Percentiles rank a stretch among this genome's conserved stretches.
Evolutionary conservation across 2,113 vertebrate genomes (phyloP).

Genomic region (Onychorhynchus coronatus): DNA sequence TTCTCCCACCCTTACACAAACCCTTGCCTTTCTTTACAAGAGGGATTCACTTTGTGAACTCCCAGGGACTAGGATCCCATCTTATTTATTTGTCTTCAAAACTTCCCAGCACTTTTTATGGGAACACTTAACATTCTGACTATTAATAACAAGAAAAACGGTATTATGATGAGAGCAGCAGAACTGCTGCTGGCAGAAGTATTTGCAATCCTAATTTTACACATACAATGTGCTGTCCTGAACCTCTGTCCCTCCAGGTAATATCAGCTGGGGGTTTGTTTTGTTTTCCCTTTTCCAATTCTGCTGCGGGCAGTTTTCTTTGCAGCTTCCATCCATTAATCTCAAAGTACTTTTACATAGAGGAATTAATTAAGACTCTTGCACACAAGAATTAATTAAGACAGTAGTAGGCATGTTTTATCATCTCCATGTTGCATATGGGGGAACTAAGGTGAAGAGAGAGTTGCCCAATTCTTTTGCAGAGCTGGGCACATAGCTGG

Average conservation of each 20-base stretch:
- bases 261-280: background rate
- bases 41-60: background rate
- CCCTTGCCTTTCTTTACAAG: background rate
- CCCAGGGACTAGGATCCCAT: background rate
- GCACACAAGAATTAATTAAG: conserved; percentile 54
- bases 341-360: conserved; percentile 2
- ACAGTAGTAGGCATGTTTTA: conserved; percentile 47
- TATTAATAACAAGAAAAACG: background rate
- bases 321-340: conserved; percentile 46
- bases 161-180: background rate
- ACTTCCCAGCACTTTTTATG: background rate
- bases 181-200: conserved; percentile 4
- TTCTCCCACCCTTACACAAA: background rate
- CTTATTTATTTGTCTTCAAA: background rate
- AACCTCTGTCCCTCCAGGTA: conserved; percentile 11
- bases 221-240: background rate
- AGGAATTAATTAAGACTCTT: conserved; percentile 55
- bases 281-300: conserved; percentile 35
- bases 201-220: conserved; percentile 42
- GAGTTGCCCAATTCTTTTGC: background rate
- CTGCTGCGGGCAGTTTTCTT: conserved; percentile 39
- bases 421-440: conserved; percentile 21
- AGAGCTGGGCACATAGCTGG: background rate
- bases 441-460: conserved; percentile 53
- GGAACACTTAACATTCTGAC: background rate